Evolutionary conservation across 1,140 invertebrate genomes (phyloP), one percentile per base, ranked within the genome.

Genomic region (Papilio machaon): DNA sequence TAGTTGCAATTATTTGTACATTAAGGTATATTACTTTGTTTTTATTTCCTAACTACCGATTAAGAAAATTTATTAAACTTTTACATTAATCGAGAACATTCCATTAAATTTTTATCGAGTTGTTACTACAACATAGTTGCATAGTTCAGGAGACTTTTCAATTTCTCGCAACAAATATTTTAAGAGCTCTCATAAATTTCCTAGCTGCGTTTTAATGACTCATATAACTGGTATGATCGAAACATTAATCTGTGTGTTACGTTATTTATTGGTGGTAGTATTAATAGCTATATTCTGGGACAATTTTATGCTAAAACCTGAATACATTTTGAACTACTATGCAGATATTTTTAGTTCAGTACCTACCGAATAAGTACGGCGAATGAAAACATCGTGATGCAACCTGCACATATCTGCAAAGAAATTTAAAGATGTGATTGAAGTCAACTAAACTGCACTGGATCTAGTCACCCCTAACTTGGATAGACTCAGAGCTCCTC

Each of bases 81-180:
- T 13, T 13, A 49, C 13, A 13, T 49, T 11, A 15, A 7, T 54
- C 15, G 1, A 54, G 2, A 7, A 54, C 2, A 13, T 67, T 35
- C 2, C 13, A 67, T 30, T 13, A 4, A 30, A 4, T 67, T 35
- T 19, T 67, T 54, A 54, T 54, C 17, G 52, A 17, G 52, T 17
- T n/a, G 13, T 54, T 54, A 54, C 52, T 54, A n/a, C 52, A 6
- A 67, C 30, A 67, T 67, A 67, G 64, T 67, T 67, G 64, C 64
- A 67, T 13, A 15, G 52, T 17, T 4, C 11, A 35, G 19, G 60
- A 13, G 23, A 67, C 64, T 67, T 67, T 67, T 67, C 23, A 67
- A 67, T 67, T 67, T 67, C 64, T 35, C 11, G 11, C 23, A 67
- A 67, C 64, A 35, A 67, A 35, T 35, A 67, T 23, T 67, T 30